Percentiles rank a stretch among this genome's conserved stretches.
These are phyloP conservation scores for Alcis repandata DNA, from an alignment of 2,888 invertebrate species.

Conservation along the genomic window DNA sequence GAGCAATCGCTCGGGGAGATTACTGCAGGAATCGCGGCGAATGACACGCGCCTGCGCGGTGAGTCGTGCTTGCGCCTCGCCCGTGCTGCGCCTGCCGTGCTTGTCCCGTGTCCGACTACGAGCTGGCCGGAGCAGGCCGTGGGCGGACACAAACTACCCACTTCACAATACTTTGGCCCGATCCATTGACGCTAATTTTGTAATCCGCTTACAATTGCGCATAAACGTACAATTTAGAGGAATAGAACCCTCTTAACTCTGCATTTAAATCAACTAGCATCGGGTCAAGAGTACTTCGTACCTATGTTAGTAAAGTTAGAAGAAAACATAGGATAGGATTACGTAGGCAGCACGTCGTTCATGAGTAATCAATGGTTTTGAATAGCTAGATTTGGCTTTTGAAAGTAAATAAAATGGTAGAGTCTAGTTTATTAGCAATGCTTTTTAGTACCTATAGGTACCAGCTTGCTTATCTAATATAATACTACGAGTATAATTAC, in stretches of 20 bases:
- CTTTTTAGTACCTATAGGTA: neutral
- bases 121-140: conserved; percentile 31
- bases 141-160: conserved; percentile 59
- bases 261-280: conserved; percentile 38
- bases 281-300: conserved; percentile 7
- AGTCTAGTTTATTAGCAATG: neutral
- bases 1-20: conserved; percentile 80
- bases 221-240: conserved; percentile 55
- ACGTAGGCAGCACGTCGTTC: conserved; percentile 11
- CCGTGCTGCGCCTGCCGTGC: conserved; percentile 38
- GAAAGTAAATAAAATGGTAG: neutral
- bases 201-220: conserved; percentile 65
- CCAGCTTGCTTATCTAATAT: neutral
- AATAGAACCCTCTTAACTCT: conserved; percentile 47
- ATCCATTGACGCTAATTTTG: conserved; percentile 65
- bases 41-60: conserved; percentile 71
- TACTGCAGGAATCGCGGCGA: conserved; percentile 73
- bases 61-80: conserved; percentile 27
- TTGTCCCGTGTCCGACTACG: conserved; percentile 14
- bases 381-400: neutral
- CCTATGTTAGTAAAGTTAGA: conserved; percentile 9
- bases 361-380: neutral
- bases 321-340: conserved; percentile 10
- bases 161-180: conserved; percentile 55
- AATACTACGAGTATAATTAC: too few relatives aligned